Evolutionary conservation across 2,113 vertebrate species (phyloP), one percentile per base, ranked within the genome.

Genomic region (Murina feae): DNA sequence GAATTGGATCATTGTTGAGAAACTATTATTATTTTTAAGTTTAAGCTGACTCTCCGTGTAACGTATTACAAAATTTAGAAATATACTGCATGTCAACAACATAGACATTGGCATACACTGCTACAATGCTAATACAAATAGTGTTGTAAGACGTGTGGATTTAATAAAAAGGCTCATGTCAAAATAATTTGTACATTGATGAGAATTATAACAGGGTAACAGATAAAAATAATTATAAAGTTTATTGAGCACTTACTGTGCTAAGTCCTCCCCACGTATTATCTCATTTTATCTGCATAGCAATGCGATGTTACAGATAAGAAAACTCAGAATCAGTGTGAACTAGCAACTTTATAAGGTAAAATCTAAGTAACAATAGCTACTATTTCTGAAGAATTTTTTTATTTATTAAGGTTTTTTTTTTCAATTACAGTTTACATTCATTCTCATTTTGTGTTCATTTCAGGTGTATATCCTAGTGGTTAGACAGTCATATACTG

Each of bases 201-300:
- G 90, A 80, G 91, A 72, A 92, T 49, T 58, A 66, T 51, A 23
- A 89, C 44, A 72, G 75, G 53, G 39, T 37, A 75, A 68, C 11
- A 74, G 42, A 79, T 71, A 17, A 93, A 55, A 86, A 9, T 66
- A 25, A 39, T 44, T 76, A 76, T 32, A 69, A 55, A 79, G 53
- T 28, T 18, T 37, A 47, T 30, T 63, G 76, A 58, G 30, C 9
- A 16, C 30, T 25, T 72, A 21, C 1, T 35, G 16, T 58, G 35
- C 25, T 66, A 28, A 63, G 37, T 6, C 21, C 20, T 49, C 42
- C 76, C 2, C 13, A 66, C 14, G 25, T 2, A 12, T 39, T 17
- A 9, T 44, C 55, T 89, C 21, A 28, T 23, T 69, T 55, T 89
- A 71, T 53, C 65, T 39, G 1, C 20, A 10, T 1, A 4, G 42